A percentile compares a stretch with the other conserved stretches of the same genome.
phyloP scores from a whole-genome alignment of 2,888 invertebrate genomes.

The Melanostoma scalare region DNA sequence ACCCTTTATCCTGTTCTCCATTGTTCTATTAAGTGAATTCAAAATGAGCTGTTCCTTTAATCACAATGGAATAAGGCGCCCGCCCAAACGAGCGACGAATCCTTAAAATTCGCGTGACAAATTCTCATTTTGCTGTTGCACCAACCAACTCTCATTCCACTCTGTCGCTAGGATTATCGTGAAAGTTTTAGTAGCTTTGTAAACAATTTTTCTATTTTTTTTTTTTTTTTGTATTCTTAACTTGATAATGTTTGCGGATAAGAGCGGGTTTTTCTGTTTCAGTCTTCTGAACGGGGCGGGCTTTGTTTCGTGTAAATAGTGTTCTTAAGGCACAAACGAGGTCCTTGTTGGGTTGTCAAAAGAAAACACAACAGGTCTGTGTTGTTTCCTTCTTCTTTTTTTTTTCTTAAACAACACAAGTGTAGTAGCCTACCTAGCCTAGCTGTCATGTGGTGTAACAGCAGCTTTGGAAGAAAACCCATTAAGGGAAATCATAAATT shows the following conservation, averaged over 20 bases:
- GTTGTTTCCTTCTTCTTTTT: background rate
- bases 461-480: constrained; percentile 14
- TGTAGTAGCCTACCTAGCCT: background rate
- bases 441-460: constrained; percentile 18
- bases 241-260: constrained; percentile 61
- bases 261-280: constrained; percentile 17
- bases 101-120: constrained; percentile 66
- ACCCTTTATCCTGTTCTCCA: constrained; percentile 42
- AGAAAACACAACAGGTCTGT: constrained; percentile 24
- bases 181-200: constrained; percentile 71
- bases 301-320: constrained; percentile 28
- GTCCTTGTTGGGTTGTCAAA: constrained; percentile 39
- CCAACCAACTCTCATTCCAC: background rate
- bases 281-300: constrained; percentile 6
- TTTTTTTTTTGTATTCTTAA: constrained; percentile 6
- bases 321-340: constrained; percentile 7
- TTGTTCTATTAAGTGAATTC: constrained; percentile 60
- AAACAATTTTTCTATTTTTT: constrained; percentile 54
- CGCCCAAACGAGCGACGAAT: constrained; percentile 8
- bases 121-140: constrained; percentile 53
- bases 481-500: constrained; percentile 10
- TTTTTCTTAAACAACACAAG: background rate
- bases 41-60: constrained; percentile 39
- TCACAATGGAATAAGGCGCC: constrained; percentile 3
- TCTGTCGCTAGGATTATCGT: constrained; percentile 49